Evolutionary conservation across 2,888 invertebrate species (phyloP).

Genomic region (Dexiosoma caninum): DNA sequence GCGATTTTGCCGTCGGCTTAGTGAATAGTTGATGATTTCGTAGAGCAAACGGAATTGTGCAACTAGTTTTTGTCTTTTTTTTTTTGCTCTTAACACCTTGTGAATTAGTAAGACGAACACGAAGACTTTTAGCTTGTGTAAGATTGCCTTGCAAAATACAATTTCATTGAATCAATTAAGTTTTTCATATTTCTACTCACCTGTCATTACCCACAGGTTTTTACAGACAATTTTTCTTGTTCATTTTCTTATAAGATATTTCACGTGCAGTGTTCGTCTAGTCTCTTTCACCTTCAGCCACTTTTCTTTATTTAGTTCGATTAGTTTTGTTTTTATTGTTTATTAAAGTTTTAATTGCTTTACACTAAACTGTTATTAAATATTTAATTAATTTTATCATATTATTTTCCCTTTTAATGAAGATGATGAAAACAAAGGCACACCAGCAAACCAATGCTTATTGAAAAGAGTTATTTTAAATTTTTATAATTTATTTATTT

Average conservation of each 20-base stretch:
- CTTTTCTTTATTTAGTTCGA: no score
- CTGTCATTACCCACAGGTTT: not conserved
- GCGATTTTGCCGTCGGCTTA: no score
- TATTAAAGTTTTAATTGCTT: slow-evolving; percentile 11
- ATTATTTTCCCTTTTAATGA: slow-evolving; percentile 23
- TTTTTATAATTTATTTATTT: no score
- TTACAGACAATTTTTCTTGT: not conserved
- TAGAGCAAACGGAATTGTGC: no score
- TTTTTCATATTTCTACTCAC: slow-evolving; percentile 18
- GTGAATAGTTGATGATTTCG: no score
- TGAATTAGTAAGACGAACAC: no score
- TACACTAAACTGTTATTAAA: slow-evolving; percentile 8
- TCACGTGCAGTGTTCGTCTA: not conserved
- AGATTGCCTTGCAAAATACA: no score
- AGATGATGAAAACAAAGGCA: slow-evolving; percentile 51
- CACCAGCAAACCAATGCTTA: slow-evolving; percentile 45
- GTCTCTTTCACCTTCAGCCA: not conserved
- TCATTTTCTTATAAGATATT: not conserved
- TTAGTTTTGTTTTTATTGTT: no score
- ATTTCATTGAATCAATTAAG: no score
- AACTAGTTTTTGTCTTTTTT: no score
- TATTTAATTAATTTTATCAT: slow-evolving; percentile 13
- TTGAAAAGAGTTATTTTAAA: slow-evolving; percentile 2
- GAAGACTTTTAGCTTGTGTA: no score
- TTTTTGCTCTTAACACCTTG: no score